Conservation (phyloP, 1,140 invertebrate genomes). For the Drosophila repleta region DNA sequence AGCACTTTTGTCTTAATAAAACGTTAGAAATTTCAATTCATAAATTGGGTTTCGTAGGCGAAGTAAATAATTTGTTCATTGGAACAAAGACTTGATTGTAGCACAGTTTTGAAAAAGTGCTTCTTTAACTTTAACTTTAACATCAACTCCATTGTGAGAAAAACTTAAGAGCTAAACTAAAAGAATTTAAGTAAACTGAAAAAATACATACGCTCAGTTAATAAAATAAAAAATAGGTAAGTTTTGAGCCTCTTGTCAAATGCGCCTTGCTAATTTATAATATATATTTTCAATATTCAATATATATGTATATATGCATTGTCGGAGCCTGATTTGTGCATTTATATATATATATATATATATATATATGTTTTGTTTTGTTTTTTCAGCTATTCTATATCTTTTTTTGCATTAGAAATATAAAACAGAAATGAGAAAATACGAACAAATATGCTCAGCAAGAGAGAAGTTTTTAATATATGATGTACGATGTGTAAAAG, state of each 20-base stretch:
- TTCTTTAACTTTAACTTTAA: too few species aligned
- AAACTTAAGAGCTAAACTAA: constrained; percentile 37
- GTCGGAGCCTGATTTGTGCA: constrained; percentile 57
- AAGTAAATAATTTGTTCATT: too few species aligned
- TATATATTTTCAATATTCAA: constrained; percentile 1
- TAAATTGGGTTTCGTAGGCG: too few species aligned
- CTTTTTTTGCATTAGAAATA: constrained; percentile 2
- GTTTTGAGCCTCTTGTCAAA: constrained; percentile 50
- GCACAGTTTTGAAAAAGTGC: too few species aligned
- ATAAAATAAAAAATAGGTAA: constrained; percentile 32
- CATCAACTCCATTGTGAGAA: constrained; percentile 2
- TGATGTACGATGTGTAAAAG: constrained; percentile 15
- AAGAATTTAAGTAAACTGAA: constrained; percentile 41
- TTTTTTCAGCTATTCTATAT: neutral
- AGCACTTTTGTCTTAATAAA: neutral
- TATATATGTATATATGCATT: constrained; percentile 17
- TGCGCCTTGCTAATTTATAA: constrained; percentile 33
- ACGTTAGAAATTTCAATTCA: neutral
- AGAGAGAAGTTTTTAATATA: constrained; percentile 4
- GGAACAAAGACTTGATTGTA: too few species aligned
- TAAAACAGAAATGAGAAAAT: constrained; percentile 24
- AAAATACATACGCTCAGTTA: constrained; percentile 36
- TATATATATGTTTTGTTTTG: neutral
- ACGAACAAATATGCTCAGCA: constrained; percentile 17
- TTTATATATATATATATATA: constrained; percentile 71